A percentile compares a stretch with the other conserved stretches of the same genome.
Conservation (phyloP, 37 sponge, comb jelly and placozoan genomes). For the Aplysina aerophoba region DNA sequence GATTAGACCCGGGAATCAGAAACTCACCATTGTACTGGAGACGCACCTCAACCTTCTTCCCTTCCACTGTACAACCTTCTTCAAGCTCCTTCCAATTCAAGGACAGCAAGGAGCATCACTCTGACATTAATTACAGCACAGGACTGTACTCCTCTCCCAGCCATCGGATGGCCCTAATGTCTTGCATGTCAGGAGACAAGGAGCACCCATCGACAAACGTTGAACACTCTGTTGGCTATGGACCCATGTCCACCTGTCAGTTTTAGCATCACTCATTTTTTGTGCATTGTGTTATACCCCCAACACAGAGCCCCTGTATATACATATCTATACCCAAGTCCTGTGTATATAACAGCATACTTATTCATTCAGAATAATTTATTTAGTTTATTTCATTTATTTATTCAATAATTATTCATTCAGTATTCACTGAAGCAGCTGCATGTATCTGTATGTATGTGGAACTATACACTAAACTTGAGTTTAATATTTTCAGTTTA, state of each 20-base stretch:
- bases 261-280: not conserved
- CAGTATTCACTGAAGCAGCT: too few relatives aligned
- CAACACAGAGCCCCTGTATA: too few relatives aligned
- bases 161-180: not conserved
- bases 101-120: too few relatives aligned
- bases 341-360: too few relatives aligned
- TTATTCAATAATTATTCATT: too few relatives aligned
- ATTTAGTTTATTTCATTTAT: too few relatives aligned
- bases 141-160: slow-evolving; percentile 15
- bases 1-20: not conserved
- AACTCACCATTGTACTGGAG: slow-evolving; percentile 11
- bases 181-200: not conserved
- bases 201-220: not conserved
- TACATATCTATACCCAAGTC: too few relatives aligned
- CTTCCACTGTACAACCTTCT: not conserved
- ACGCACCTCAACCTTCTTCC: not conserved
- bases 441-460: too few relatives aligned
- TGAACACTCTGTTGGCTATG: slow-evolving; percentile 18
- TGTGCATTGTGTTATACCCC: too few relatives aligned
- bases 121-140: not conserved
- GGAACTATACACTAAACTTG: too few relatives aligned
- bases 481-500: too few relatives aligned
- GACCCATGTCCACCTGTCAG: slow-evolving; percentile 2
- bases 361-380: too few relatives aligned
- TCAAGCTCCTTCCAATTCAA: not conserved